Conservation (phyloP, 53 echinoderm and acorn worm species). For the Paracentrotus lividus region DNA sequence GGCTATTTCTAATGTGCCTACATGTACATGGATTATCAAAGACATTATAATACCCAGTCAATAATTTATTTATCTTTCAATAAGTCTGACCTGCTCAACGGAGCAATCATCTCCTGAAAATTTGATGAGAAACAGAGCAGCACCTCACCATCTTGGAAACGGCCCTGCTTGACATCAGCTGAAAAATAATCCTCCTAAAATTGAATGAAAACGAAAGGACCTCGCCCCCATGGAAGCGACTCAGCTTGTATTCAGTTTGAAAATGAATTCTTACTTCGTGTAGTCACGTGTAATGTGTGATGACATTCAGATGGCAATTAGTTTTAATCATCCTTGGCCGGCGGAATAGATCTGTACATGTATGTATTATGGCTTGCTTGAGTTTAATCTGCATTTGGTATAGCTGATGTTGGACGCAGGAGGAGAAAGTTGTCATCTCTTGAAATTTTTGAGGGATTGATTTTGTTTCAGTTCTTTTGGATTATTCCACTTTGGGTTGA, state of each 20-base stretch:
- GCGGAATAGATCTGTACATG: background rate
- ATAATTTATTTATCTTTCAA: conserved; percentile 5
- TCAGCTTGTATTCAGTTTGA: background rate
- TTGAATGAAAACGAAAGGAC: conserved; percentile 35
- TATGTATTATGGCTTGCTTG: background rate
- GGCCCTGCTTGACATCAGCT: no score
- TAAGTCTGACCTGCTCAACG: background rate
- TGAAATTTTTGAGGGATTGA: no score
- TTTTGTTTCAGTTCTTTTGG: no score
- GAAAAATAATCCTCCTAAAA: background rate
- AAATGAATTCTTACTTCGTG: conserved; percentile 2
- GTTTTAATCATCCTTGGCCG: conserved; percentile 14
- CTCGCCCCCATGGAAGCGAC: conserved; percentile 8
- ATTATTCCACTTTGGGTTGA: no score
- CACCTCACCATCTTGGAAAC: no score
- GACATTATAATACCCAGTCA: background rate
- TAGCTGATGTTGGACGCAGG: no score
- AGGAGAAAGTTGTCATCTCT: no score
- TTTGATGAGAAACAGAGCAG: conserved; percentile 24
- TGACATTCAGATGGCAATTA: conserved; percentile 15
- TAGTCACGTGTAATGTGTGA: conserved; percentile 32
- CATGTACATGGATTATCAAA: no score
- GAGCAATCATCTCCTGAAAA: conserved; percentile 14
- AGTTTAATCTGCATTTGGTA: no score
- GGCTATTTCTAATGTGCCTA: no score